Base-by-base conservation (phyloP, 1,140 invertebrate species). In the Anoplolepis gracilipes region DNA sequence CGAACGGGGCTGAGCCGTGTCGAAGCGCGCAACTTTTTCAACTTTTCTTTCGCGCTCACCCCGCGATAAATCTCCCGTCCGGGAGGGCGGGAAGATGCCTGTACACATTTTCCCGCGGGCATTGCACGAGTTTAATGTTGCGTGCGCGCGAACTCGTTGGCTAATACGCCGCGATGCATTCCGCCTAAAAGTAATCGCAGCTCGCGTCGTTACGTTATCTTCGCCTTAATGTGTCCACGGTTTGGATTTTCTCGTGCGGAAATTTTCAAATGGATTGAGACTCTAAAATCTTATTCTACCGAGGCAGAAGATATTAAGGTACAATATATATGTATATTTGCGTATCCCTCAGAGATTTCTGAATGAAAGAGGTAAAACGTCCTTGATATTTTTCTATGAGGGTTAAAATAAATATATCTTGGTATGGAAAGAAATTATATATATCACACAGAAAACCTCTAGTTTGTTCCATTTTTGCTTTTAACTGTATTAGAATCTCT, bases 211-310 rank as follows among this genome's bases (percentile, higher is more conserved):
- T 36, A 28, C 33, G 28, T 84, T 76, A 77, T 65, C 39, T 53
- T 28, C 25, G 1, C 25, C 28, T 16, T 65, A 76, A 84, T 64
- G 42, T 65, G 22, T 84, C 73, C 33, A 39, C 70, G 61, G 33
- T 16, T 49, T 25, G 25, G 13, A 67, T 78, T 69, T 46, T n/a
- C 30, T 78, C 62, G 53, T 36, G 84, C n/a, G 36, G 46, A 78
- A 79, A 76, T 22, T 49, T 64, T 64, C 30, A 77, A 49, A 76
- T 62, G n/a, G 57, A 76, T 84, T 84, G 78, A 30, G 42, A 72
- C 36, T 81, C 16, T 16, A 6, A 33, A 22, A 28, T n/a, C 22
- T 30, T 10, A 28, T 73, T 16, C 2, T 25, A 11, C 10, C 36
- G 46, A 36, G n/a, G 25, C 28, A 42, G 5, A 8, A 4, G 46